Evolutionary conservation across 2,888 invertebrate genomes (phyloP), one percentile per base, ranked within the genome.

Genomic region (Lasioglossum oenotherae): DNA sequence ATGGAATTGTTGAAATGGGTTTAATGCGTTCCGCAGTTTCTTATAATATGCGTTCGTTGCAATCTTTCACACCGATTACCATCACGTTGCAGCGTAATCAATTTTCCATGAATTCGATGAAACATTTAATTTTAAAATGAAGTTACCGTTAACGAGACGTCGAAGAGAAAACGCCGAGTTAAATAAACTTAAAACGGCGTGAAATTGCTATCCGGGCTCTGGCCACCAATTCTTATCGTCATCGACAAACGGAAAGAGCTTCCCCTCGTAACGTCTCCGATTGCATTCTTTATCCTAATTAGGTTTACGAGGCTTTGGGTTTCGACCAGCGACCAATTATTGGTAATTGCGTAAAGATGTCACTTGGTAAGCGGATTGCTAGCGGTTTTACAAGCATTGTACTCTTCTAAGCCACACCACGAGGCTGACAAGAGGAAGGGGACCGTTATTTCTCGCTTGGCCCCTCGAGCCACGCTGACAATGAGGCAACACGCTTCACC

Each of bases 341-440:
- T 91, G 93, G 91, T 95, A 95, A 95, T 95, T 95, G 95, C 94
- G 94, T 95, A 94, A 95, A 95, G 95, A 95, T 94, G 95, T 95
- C 94, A 94, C 92, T 92, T 92, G 92, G 92, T 95, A 94, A 95
- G 94, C 95, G 95, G 95, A 95, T 95, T 95, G 93, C 90, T 90
- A 87, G 92, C 90, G 92, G 93, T 94, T 94, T 94, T 92, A 90
- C 91, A 89, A 69, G 92, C 92, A 94, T 94, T 94, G 94, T 93
- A 90, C 89, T 90, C 87, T 88, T 90, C 92, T 93, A 93, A 94
- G 93, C 93, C 92, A 88, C 85, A 91, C 89, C 90, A 88, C 88
- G 80, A 88, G 88, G 67, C 91, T 86, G 85, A 83, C 86, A 85
- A 82, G 87, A 80, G 87, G 77, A 83, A 79, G 91, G 89, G 88